Percentiles rank a stretch among this genome's conserved stretches.
These are phyloP conservation scores for Chalcis sispes DNA, from an alignment of 2,888 invertebrate species.

Conservation along the genomic window DNA sequence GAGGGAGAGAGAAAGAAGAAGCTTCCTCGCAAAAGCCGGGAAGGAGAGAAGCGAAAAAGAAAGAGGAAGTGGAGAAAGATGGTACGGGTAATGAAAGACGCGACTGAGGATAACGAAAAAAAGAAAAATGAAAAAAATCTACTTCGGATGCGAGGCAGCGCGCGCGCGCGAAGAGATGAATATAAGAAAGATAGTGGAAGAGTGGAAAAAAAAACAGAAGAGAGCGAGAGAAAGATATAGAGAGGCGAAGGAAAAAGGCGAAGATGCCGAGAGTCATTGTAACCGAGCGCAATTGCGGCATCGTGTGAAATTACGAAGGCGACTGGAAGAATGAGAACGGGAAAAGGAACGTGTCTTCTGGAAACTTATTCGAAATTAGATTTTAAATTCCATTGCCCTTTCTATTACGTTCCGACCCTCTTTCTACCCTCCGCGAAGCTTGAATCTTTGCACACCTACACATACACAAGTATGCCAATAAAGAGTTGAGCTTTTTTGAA, in stretches of 20 bases:
- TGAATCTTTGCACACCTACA: too few species aligned
- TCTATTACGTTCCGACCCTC: too few species aligned
- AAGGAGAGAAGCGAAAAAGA: conserved; percentile 1
- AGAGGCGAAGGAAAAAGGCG: conserved; percentile 32
- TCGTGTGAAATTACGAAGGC: conserved; percentile 61
- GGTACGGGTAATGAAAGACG: conserved; percentile 44
- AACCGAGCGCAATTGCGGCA: conserved; percentile 59
- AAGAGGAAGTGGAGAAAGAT: conserved; percentile 33
- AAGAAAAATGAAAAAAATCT: not conserved
- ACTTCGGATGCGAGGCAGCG: not conserved
- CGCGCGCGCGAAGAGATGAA: not conserved
- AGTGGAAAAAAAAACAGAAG: conserved; percentile 33
- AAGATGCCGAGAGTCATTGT: conserved; percentile 47
- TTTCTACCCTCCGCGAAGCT: not conserved
- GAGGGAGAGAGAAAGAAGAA: too few species aligned
- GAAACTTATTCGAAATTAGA: conserved; percentile 70
- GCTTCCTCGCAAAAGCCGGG: not conserved
- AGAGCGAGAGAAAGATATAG: conserved; percentile 24
- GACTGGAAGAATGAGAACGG: conserved; percentile 41
- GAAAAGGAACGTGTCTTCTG: conserved; percentile 57
- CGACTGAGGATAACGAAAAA: conserved; percentile 21
- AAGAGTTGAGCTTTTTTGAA: too few species aligned
- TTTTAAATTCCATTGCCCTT: conserved; percentile 66
- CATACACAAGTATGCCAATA: too few species aligned
- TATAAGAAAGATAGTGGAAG: not conserved